Evolutionary conservation across 2,113 vertebrate genomes (phyloP).

Genomic region (Siniperca knerii): DNA sequence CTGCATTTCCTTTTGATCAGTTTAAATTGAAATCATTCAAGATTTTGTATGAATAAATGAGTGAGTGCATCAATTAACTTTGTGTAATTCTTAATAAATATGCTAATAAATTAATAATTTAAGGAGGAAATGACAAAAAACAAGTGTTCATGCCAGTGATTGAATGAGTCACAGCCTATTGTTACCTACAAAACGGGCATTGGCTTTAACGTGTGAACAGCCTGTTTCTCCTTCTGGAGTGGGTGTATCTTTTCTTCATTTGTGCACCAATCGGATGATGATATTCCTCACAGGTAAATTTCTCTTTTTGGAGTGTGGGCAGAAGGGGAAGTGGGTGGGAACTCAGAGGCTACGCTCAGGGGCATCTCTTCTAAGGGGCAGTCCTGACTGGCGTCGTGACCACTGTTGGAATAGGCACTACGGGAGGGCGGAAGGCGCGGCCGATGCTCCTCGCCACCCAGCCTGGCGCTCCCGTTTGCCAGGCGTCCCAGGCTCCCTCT

Average conservation of each 20-base stretch:
- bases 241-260: conserved; percentile 65
- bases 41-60: conserved; percentile 71
- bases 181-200: conserved; percentile 69
- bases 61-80: conserved; percentile 70
- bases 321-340: conserved; percentile 91
- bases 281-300: conserved; percentile 96
- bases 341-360: conserved; percentile 97
- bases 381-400: conserved; percentile 95
- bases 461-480: conserved; percentile 94
- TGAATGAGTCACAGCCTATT: conserved; percentile 71
- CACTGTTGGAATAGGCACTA: conserved; percentile 99
- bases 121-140: conserved; percentile 78
- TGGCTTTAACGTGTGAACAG: conserved; percentile 70
- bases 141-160: conserved; percentile 75
- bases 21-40: conserved; percentile 54
- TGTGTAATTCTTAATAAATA: conserved; percentile 81
- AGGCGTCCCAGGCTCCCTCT: conserved; percentile 97
- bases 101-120: conserved; percentile 82
- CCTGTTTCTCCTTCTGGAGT: conserved; percentile 64
- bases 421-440: conserved; percentile 96
- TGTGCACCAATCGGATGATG: conserved; percentile 65
- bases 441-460: conserved; percentile 91
- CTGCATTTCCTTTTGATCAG: conserved; percentile 61
- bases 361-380: conserved; percentile 98
- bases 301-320: conserved; percentile 96